phyloP scores from a whole-genome alignment of 2,888 invertebrate genomes.

The Amphipoea lucens region DNA sequence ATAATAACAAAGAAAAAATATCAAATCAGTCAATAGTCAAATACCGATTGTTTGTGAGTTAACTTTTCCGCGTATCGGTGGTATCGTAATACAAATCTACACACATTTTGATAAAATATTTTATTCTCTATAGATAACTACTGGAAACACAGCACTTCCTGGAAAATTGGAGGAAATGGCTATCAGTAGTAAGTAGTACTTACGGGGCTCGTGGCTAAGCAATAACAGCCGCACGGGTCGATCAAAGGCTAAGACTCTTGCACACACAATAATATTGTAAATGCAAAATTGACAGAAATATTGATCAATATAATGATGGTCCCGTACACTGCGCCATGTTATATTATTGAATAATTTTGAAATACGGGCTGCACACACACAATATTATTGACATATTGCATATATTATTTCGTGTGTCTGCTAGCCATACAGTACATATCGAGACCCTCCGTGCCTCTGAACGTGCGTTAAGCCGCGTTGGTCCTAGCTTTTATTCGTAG shows the following conservation, averaged over 20 bases:
- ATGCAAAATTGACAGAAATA: too few species aligned
- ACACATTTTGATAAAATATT: slow-evolving; percentile 54
- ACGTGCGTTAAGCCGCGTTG: neutral
- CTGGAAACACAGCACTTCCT: slow-evolving; percentile 34
- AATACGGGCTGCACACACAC: too few species aligned
- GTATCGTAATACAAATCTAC: slow-evolving; percentile 41
- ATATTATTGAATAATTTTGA: too few species aligned
- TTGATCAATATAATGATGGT: too few species aligned
- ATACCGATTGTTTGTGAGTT: slow-evolving; percentile 47
- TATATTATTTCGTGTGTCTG: too few species aligned
- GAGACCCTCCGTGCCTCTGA: neutral
- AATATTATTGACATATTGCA: too few species aligned
- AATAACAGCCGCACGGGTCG: neutral
- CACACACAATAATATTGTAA: too few species aligned
- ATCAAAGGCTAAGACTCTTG: neutral
- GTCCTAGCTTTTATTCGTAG: neutral
- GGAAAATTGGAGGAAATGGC: slow-evolving; percentile 30
- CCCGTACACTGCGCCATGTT: too few species aligned
- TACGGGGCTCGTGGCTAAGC: neutral
- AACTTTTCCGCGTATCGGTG: slow-evolving; percentile 54
- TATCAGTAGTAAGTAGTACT: neutral
- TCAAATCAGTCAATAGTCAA: slow-evolving; percentile 47
- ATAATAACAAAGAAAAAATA: slow-evolving; percentile 36
- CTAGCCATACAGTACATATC: neutral
- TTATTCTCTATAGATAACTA: slow-evolving; percentile 48